phyloP scores from a whole-genome alignment of 2,797 vertebrate species.

The Amazona finschi region DNA sequence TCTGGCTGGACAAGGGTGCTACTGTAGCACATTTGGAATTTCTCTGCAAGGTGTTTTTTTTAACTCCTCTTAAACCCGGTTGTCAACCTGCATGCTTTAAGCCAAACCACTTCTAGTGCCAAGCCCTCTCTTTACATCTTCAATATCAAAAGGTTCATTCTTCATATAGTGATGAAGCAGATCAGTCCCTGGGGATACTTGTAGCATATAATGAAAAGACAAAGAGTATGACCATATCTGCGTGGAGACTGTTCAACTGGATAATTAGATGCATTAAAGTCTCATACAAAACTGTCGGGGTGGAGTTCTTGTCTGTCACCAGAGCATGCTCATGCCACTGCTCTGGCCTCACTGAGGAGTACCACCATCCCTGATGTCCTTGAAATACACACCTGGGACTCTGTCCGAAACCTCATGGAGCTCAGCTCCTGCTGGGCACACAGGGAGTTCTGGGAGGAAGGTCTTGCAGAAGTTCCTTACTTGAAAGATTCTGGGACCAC shows the following conservation, averaged over 20 bases:
- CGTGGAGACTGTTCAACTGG: background rate
- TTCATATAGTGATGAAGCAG: background rate
- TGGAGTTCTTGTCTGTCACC: background rate
- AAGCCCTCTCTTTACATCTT: background rate
- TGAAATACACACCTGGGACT: background rate
- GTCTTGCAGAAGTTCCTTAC: background rate
- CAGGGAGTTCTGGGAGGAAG: background rate
- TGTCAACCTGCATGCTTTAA: background rate
- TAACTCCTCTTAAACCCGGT: background rate
- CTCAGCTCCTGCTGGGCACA: background rate
- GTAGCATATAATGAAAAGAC: background rate
- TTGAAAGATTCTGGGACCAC: background rate
- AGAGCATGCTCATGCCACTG: background rate
- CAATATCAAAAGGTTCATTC: background rate
- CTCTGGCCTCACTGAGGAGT: background rate
- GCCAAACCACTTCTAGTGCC: background rate
- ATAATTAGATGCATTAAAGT: background rate
- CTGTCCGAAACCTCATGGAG: background rate
- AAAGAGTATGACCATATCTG: background rate
- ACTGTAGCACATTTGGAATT: background rate
- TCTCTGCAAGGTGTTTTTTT: background rate
- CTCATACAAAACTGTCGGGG: background rate
- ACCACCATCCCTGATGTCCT: background rate
- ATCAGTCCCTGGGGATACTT: background rate
- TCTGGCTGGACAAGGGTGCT: background rate